Evolutionary conservation across 2,797 vertebrate genomes (phyloP).

Genomic region (Salarias fasciatus): DNA sequence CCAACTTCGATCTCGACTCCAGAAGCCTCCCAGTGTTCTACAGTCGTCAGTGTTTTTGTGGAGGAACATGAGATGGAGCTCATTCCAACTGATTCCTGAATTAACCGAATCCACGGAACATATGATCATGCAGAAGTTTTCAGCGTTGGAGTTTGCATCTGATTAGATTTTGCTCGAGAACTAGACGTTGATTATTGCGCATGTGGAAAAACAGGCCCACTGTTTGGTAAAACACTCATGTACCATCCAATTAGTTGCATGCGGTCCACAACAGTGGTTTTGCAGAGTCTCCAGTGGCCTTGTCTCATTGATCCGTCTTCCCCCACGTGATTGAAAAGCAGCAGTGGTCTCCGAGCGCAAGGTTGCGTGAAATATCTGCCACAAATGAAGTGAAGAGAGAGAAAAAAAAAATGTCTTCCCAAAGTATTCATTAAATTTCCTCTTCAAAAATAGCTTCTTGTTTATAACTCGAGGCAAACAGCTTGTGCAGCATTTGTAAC

Average conservation of each 20-base stretch:
- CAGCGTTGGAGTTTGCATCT: no score
- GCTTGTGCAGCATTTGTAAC: conserved; percentile 11
- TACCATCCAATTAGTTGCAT: conserved; percentile 60
- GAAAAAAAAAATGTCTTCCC: neutral
- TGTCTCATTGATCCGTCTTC: conserved; percentile 59
- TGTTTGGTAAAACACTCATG: conserved; percentile 67
- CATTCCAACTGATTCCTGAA: conserved; percentile 27
- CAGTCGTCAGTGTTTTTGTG: neutral
- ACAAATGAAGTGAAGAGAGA: conserved; percentile 12
- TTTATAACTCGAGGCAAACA: conserved; percentile 18
- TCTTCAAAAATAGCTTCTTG: conserved; percentile 23
- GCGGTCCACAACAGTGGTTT: conserved; percentile 45
- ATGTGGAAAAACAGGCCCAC: conserved; percentile 41
- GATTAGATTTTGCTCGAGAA: no score
- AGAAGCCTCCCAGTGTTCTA: neutral
- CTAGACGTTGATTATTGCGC: conserved; percentile 60
- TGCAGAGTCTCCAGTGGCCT: conserved; percentile 53
- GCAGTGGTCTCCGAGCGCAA: conserved; percentile 30
- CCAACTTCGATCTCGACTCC: no score
- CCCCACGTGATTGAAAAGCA: conserved; percentile 56
- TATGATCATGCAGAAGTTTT: neutral
- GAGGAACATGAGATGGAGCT: conserved; percentile 8
- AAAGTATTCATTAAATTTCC: conserved; percentile 6
- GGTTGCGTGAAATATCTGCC: conserved; percentile 34
- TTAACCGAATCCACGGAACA: conserved; percentile 44